These are phyloP conservation scores for Nyctereutes procyonoides DNA, from an alignment of 2,113 vertebrate genomes.

Conservation along the genomic window DNA sequence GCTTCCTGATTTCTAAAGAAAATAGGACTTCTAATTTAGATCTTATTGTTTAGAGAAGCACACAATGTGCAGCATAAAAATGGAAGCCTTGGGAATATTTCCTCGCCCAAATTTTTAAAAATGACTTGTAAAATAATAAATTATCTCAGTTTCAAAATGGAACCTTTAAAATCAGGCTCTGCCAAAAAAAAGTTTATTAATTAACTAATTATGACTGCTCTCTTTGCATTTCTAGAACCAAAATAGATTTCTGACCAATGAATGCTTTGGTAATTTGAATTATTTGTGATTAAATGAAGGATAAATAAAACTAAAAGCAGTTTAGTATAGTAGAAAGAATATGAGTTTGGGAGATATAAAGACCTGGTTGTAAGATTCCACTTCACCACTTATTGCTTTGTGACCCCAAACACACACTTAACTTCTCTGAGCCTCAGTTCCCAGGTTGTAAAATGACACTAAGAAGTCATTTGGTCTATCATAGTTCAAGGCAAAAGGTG, in stretches of 20 bases:
- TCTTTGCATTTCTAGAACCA: conserved; percentile 17
- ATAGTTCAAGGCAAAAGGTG: not conserved
- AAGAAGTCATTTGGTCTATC: not conserved
- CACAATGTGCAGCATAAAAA: not conserved
- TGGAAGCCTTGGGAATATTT: not conserved
- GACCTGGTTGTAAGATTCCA: not conserved
- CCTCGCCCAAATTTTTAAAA: not conserved
- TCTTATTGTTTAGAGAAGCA: not conserved
- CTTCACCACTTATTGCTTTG: not conserved
- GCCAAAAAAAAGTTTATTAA: conserved; percentile 4
- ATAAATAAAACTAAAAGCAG: not conserved
- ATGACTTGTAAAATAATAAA: not conserved
- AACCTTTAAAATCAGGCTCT: conserved; percentile 44
- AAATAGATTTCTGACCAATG: conserved; percentile 23
- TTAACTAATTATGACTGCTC: not conserved
- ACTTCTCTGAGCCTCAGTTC: not conserved
- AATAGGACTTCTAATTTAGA: not conserved
- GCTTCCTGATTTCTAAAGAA: not conserved
- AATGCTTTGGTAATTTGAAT: conserved; percentile 39
- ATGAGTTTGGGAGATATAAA: not conserved
- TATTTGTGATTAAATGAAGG: not conserved
- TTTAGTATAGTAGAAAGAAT: not conserved
- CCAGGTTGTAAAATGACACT: not conserved
- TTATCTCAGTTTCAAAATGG: not conserved
- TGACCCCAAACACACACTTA: not conserved